Evolutionary conservation across 2,113 vertebrate species (phyloP).

Genomic region (Nerophis lumbriciformis): DNA sequence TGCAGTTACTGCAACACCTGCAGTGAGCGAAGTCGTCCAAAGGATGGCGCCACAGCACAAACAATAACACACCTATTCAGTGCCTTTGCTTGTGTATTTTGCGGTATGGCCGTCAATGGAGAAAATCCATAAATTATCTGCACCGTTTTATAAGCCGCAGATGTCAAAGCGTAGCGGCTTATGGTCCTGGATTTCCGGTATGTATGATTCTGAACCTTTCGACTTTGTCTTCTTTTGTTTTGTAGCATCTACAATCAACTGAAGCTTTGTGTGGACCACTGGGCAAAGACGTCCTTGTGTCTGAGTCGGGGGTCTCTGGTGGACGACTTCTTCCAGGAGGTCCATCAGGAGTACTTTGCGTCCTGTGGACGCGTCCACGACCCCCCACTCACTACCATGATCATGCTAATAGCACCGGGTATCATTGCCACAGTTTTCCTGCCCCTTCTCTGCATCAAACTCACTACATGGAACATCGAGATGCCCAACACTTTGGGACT

Average conservation of each 20-base stretch:
- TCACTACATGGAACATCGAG: slow-evolving; percentile 7
- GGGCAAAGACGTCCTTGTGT: neutral
- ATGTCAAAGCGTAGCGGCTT: too few species aligned
- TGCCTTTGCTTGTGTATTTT: too few species aligned
- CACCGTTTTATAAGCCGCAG: too few species aligned
- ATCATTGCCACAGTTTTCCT: slow-evolving; percentile 43
- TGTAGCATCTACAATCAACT: slow-evolving; percentile 58
- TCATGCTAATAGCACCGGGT: slow-evolving; percentile 47
- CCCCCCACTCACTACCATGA: slow-evolving; percentile 37
- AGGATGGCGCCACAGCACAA: too few species aligned
- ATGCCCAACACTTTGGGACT: neutral
- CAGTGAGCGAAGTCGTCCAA: too few species aligned
- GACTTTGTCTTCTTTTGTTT: slow-evolving; percentile 9
- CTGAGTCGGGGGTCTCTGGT: neutral
- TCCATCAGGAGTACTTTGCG: slow-evolving; percentile 59
- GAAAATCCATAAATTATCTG: too few species aligned
- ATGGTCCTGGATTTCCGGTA: too few species aligned
- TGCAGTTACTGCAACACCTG: too few species aligned
- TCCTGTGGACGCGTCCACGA: slow-evolving; percentile 47
- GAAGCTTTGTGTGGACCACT: slow-evolving; percentile 38
- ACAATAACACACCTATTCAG: too few species aligned
- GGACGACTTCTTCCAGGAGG: slow-evolving; percentile 47
- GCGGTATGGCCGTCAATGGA: too few species aligned
- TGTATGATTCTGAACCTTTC: neutral
- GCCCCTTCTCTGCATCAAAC: slow-evolving; percentile 40